A percentile compares a stretch with the other conserved stretches of the same genome.
Evolutionary conservation across 2,113 vertebrate genomes (phyloP).

Genomic region (Laterallus jamaicensis): DNA sequence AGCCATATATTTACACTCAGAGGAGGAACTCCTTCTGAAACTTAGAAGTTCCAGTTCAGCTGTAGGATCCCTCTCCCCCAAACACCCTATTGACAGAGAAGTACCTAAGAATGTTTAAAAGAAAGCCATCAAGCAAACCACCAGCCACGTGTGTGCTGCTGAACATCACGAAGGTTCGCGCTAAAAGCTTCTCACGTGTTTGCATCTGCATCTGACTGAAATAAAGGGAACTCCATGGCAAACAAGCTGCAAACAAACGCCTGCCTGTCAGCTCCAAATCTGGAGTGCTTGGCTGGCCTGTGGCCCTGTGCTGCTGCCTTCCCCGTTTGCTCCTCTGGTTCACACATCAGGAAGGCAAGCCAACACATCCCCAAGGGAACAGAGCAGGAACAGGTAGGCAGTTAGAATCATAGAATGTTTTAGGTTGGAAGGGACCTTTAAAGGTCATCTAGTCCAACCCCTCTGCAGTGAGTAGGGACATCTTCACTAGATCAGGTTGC

Average conservation of each 20-base stretch:
- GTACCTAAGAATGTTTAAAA: not conserved
- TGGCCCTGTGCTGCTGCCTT: not conserved
- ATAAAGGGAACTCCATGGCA: not conserved
- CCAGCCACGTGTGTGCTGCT: not conserved
- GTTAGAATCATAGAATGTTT: not conserved
- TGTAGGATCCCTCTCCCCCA: not conserved
- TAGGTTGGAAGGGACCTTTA: too few relatives aligned
- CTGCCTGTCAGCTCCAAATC: not conserved
- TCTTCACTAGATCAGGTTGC: too few relatives aligned
- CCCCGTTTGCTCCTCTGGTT: not conserved
- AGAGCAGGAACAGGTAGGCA: not conserved
- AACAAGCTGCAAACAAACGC: not conserved
- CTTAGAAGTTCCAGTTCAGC: not conserved
- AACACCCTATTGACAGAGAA: not conserved
- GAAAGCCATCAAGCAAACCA: constrained; percentile 12
- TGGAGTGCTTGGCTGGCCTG: not conserved
- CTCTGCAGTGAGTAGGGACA: too few relatives aligned
- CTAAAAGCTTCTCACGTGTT: not conserved
- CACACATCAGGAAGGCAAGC: not conserved
- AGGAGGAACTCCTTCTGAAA: not conserved
- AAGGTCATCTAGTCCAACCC: too few relatives aligned
- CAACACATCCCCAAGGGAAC: not conserved
- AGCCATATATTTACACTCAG: not conserved
- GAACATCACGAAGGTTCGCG: not conserved
- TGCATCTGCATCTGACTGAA: not conserved